Evolutionary conservation across 2,888 invertebrate genomes (phyloP).

Genomic region (Xylocampa areola): DNA sequence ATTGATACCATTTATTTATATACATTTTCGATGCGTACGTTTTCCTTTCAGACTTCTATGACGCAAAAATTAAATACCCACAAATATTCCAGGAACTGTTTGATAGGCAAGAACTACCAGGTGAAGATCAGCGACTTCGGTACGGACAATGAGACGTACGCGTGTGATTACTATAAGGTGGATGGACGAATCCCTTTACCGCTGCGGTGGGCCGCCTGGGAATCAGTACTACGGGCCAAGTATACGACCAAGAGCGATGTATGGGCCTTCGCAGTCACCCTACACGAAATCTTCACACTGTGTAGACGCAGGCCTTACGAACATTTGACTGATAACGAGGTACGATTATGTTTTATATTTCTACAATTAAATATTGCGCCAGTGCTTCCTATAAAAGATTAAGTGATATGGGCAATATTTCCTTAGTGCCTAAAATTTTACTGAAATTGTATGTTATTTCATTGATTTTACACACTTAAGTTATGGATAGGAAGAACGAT

Average conservation of each 20-base stretch:
- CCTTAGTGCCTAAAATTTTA: no score
- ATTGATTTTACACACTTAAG: no score
- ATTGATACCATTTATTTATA: no score
- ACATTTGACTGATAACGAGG: conserved; percentile 93
- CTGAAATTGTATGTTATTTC: no score
- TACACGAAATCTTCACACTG: conserved; percentile 95
- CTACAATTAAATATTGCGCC: no score
- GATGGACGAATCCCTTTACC: conserved; percentile 94
- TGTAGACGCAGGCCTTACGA: conserved; percentile 95
- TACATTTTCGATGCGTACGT: no score
- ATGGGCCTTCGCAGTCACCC: conserved; percentile 96
- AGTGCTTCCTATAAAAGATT: no score
- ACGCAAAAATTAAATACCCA: neutral
- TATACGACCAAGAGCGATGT: conserved; percentile 97
- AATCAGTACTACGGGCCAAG: conserved; percentile 93
- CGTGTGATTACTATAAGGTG: conserved; percentile 94
- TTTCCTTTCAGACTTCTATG: no score
- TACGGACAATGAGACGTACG: conserved; percentile 94
- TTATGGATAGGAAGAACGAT: no score
- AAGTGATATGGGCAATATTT: no score
- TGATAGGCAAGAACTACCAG: conserved; percentile 95
- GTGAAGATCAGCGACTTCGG: conserved; percentile 96
- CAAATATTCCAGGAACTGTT: conserved; percentile 92
- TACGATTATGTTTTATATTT: conserved; percentile 66
- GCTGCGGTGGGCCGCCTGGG: conserved; percentile 97